Evolutionary conservation across 2,113 vertebrate genomes (phyloP).

Genomic region (Donacobius atricapilla): DNA sequence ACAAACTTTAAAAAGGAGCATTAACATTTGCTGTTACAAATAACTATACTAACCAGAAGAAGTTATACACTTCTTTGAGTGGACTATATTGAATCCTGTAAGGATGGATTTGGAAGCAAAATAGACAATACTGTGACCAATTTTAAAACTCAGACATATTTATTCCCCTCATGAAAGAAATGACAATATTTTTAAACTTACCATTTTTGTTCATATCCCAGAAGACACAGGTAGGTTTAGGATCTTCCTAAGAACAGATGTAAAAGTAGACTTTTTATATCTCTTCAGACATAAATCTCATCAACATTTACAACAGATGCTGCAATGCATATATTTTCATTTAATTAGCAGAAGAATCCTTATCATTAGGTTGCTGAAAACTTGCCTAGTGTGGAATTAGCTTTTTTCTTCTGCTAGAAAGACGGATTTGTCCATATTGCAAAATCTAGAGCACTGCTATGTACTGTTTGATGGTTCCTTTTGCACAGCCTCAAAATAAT

Average conservation of each 20-base stretch:
- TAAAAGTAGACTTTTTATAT: conserved; percentile 31
- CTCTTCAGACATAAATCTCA: not conserved
- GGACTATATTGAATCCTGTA: not conserved
- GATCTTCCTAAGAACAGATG: conserved; percentile 69
- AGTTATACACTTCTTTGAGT: not conserved
- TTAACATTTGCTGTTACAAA: not conserved
- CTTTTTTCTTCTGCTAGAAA: not conserved
- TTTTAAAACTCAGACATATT: not conserved
- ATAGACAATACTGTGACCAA: not conserved
- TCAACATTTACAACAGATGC: not conserved
- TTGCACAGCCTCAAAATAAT: not conserved
- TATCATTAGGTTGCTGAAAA: not conserved
- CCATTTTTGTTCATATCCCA: conserved; percentile 90
- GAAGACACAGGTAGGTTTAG: conserved; percentile 83
- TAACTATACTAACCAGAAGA: not conserved
- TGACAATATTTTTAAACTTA: conserved; percentile 69
- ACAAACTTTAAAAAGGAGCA: not conserved
- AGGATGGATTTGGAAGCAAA: not conserved
- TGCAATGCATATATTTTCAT: not conserved
- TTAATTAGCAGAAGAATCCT: not conserved
- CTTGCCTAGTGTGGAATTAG: not conserved
- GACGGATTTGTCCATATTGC: not conserved
- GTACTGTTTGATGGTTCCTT: not conserved
- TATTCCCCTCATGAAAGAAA: not conserved
- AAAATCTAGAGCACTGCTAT: not conserved